Evolutionary conservation across 1,140 invertebrate genomes (phyloP).

Genomic region (Neodiprion virginianus): DNA sequence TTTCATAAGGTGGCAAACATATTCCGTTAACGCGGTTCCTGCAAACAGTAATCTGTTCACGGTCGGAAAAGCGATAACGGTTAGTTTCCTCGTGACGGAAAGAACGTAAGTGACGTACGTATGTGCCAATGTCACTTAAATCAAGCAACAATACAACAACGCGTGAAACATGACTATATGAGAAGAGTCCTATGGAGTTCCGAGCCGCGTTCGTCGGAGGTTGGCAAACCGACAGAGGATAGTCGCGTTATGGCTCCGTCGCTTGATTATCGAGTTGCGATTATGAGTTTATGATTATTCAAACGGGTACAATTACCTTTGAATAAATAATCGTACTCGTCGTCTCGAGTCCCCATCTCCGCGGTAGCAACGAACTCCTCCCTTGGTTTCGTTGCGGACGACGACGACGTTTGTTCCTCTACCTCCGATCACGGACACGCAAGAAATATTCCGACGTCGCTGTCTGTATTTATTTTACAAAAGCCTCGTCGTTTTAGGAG

Average conservation of each 20-base stretch:
- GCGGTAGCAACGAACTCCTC: constrained; percentile 41
- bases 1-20: too few species aligned
- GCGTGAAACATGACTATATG: neutral
- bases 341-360: constrained; percentile 95
- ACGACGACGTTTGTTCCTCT: constrained; percentile 2
- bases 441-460: neutral
- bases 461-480: too few species aligned
- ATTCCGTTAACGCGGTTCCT: too few species aligned
- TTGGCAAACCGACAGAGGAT: neutral
- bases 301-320: constrained; percentile 81
- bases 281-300: neutral
- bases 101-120: too few species aligned
- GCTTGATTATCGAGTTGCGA: neutral
- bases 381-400: constrained; percentile 16
- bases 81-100: too few species aligned
- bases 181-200: neutral
- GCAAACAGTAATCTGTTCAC: too few species aligned
- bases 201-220: neutral
- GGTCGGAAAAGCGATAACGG: too few species aligned
- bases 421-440: neutral
- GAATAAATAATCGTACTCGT: constrained; percentile 99
- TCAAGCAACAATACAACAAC: too few species aligned
- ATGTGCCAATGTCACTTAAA: too few species aligned
- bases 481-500: too few species aligned
- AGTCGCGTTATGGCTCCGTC: neutral